Base-by-base conservation (phyloP, 2,797 vertebrate species). In the Sternarchorhynchus goeldii region DNA sequence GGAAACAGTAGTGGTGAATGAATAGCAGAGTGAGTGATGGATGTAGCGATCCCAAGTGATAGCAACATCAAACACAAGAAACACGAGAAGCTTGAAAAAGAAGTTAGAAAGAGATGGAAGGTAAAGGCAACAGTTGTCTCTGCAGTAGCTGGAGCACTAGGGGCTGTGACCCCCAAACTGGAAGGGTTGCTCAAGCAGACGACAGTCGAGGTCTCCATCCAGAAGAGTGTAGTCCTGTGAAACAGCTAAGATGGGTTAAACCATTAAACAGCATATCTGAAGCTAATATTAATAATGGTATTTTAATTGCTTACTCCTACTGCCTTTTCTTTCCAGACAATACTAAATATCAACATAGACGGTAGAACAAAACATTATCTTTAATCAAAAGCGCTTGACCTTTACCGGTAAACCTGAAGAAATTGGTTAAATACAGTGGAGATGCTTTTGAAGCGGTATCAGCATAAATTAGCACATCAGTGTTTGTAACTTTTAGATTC, bases 401-500 rank as follows among this genome's bases (percentile, higher is more conserved):
- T 75, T 75, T 36, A 75, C 5, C 18, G 3, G 2, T 36, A 21
- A 56, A 57, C 45, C 34, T 6, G 18, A 34, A 78, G 5, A 6
- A 4, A 55, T 1, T 39, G 36, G 56, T 77, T 41, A 60, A 73
- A 81, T 7, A 21, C 69, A 0, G 18, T 55, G 65, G 59, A 18
- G 50, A 50, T 21, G 53, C 41, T 79, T 78, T 71, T 32, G 64
- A 78, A 78, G 63, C 57, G 75, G 8, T 41, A 67, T 67, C 76
- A 67, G 5, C 14, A n/a, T 62, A 79, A 41, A 79, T 79, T 57
- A 76, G 25, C 17, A 16, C 36, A 5, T 7, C 55, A 12, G 64
- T 14, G 18, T 79, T 79, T 82, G 60, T 55, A 72, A 79, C 45
- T 45, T 64, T 60, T 72, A 76, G 60, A 56, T 79, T 62, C 63